Evolutionary conservation across 1,140 invertebrate genomes (phyloP).

Genomic region (Drosophila guanche): DNA sequence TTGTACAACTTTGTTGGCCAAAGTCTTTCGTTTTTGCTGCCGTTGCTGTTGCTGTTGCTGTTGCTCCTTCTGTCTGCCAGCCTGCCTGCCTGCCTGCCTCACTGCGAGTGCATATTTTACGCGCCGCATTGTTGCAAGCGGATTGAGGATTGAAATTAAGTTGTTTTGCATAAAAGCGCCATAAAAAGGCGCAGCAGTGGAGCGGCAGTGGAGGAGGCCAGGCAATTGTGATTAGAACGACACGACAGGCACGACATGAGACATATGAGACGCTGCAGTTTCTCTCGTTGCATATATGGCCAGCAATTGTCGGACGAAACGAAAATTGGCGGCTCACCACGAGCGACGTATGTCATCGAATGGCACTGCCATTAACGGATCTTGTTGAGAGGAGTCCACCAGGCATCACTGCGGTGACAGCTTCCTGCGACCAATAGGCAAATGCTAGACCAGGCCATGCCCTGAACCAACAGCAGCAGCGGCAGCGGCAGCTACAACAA

Average conservation of each 20-base stretch:
- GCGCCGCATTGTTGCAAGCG: slow-evolving; percentile 62
- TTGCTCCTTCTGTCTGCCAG: slow-evolving; percentile 41
- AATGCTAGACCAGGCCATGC: slow-evolving; percentile 49
- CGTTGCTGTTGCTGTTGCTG: slow-evolving; percentile 15
- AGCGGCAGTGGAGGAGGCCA: slow-evolving; percentile 7
- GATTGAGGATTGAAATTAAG: slow-evolving; percentile 70
- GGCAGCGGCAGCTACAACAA: slow-evolving; percentile 25
- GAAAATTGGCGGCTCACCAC: slow-evolving; percentile 76
- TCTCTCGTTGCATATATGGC: slow-evolving; percentile 65
- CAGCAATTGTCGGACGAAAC: slow-evolving; percentile 62
- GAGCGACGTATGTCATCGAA: slow-evolving; percentile 80
- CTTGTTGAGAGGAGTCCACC: slow-evolving; percentile 34
- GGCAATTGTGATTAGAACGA: slow-evolving; percentile 81
- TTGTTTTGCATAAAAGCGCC: slow-evolving; percentile 82
- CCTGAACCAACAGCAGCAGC: slow-evolving; percentile 4
- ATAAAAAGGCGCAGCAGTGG: slow-evolving; percentile 73
- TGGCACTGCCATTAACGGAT: slow-evolving; percentile 73
- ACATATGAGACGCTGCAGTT: slow-evolving; percentile 62
- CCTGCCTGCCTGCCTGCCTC: slow-evolving; percentile 11
- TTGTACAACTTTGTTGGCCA: slow-evolving; percentile 73
- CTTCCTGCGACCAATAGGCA: slow-evolving; percentile 64
- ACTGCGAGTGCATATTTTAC: slow-evolving; percentile 75
- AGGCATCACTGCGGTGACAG: slow-evolving; percentile 25
- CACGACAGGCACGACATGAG: slow-evolving; percentile 79
- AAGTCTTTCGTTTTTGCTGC: slow-evolving; percentile 75